Percentiles rank a stretch among this genome's conserved stretches.
Evolutionary conservation across 2,797 vertebrate genomes (phyloP).

Genomic region (Crocodylus rhombifer): DNA sequence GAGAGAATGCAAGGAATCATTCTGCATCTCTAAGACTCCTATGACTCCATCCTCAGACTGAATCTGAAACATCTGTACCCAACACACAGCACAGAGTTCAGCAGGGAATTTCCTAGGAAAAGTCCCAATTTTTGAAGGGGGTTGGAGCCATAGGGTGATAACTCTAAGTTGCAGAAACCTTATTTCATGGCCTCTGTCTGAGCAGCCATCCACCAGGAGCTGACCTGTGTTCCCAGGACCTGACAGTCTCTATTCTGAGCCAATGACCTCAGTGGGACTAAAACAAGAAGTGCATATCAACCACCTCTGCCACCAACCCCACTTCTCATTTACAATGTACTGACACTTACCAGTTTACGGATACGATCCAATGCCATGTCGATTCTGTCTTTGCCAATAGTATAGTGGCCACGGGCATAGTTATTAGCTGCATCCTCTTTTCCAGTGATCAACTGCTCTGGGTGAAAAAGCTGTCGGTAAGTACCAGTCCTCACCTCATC

Average conservation of each 20-base stretch:
- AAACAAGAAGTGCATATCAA: too few relatives aligned
- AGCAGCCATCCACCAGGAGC: too few relatives aligned
- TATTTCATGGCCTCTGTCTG: too few relatives aligned
- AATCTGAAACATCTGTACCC: neutral
- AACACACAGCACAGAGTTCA: neutral
- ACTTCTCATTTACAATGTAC: neutral
- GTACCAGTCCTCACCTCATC: constrained; percentile 66
- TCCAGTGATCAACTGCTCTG: constrained; percentile 66
- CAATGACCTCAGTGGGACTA: too few relatives aligned
- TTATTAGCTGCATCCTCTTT: constrained; percentile 74
- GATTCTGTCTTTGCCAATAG: constrained; percentile 65
- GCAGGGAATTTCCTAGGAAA: too few relatives aligned
- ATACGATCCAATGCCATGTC: constrained; percentile 60
- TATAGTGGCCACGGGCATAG: constrained; percentile 70
- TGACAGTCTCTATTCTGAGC: too few relatives aligned
- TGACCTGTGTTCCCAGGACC: too few relatives aligned
- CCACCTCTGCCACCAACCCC: neutral
- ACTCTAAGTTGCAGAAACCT: too few relatives aligned
- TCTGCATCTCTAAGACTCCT: neutral
- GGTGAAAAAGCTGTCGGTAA: constrained; percentile 58
- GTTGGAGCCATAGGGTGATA: too few relatives aligned
- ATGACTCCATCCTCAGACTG: neutral
- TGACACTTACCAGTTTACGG: constrained; percentile 57
- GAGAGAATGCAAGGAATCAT: neutral
- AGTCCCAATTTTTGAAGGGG: too few relatives aligned